Conservation (phyloP, 30 jellyfish, hydroid and myxozoan species). For the Turritopsis rubra region DNA sequence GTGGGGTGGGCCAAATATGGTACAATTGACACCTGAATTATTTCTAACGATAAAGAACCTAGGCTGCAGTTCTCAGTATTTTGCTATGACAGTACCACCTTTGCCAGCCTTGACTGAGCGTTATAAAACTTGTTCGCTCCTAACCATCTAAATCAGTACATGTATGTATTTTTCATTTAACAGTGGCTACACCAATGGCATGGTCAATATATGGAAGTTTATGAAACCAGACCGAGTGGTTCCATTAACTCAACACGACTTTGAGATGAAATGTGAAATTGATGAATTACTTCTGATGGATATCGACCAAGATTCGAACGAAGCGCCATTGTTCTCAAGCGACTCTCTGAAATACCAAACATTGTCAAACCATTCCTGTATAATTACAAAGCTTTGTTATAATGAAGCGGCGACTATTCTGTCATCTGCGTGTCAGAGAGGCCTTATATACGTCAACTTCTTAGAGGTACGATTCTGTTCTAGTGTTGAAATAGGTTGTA, state of each 20-base stretch:
- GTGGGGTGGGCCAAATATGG: no score
- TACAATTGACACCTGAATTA: no score
- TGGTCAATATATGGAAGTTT: slow-evolving; percentile 57
- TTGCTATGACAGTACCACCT: no score
- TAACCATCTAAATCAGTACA: no score
- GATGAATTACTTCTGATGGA: slow-evolving; percentile 25
- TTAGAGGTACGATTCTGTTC: not conserved
- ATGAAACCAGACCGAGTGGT: slow-evolving; percentile 22
- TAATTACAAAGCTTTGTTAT: slow-evolving; percentile 14
- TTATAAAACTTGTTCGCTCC: no score
- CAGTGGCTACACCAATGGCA: slow-evolving; percentile 75
- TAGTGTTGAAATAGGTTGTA: no score
- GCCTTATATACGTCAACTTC: slow-evolving; percentile 1
- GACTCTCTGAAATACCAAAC: slow-evolving; percentile 1
- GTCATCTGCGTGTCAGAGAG: slow-evolving; percentile 55
- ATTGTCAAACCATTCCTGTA: not conserved
- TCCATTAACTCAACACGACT: slow-evolving; percentile 14
- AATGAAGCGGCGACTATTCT: slow-evolving; percentile 44
- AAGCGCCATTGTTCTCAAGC: not conserved
- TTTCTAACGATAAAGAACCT: no score
- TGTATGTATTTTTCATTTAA: no score
- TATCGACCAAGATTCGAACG: not conserved
- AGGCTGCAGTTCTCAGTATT: no score
- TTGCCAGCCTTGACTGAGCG: no score
- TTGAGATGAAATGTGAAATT: not conserved